These are phyloP conservation scores for Nothocercus nigrocapillus DNA, from an alignment of 2,113 vertebrate species.

Conservation along the genomic window DNA sequence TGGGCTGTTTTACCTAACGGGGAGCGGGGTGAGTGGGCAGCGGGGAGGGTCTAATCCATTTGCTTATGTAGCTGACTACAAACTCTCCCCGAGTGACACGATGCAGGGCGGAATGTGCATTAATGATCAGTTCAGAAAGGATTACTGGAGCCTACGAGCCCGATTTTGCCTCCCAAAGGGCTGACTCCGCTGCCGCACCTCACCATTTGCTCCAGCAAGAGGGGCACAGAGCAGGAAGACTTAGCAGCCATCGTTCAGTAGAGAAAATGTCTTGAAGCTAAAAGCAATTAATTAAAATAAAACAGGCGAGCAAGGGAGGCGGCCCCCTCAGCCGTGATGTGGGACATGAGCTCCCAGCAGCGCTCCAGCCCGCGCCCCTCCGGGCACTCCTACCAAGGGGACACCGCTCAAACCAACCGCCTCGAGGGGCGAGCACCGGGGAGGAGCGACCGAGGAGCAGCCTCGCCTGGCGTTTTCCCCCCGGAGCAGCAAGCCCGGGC, in stretches of 20 bases:
- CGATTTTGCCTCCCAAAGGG: background rate
- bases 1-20: background rate
- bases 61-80: background rate
- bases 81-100: slow-evolving; percentile 37
- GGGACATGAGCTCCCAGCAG: slow-evolving; percentile 18
- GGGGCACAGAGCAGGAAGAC: background rate
- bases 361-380: slow-evolving; percentile 7
- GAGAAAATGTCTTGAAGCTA: background rate
- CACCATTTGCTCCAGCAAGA: background rate
- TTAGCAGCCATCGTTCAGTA: background rate
- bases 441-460: background rate
- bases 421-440: background rate
- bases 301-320: background rate
- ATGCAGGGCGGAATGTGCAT: background rate
- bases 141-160: background rate
- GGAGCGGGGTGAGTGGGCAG: background rate
- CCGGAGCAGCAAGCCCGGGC: too few species aligned
- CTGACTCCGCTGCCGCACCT: background rate
- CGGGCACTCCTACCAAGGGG: background rate
- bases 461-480: too few species aligned
- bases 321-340: background rate
- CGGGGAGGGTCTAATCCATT: background rate
- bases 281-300: slow-evolving; percentile 36
- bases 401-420: slow-evolving; percentile 47
- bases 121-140: background rate